These are phyloP conservation scores for Rhinophrynus dorsalis DNA, from an alignment of 2,797 vertebrate species.

Conservation along the genomic window DNA sequence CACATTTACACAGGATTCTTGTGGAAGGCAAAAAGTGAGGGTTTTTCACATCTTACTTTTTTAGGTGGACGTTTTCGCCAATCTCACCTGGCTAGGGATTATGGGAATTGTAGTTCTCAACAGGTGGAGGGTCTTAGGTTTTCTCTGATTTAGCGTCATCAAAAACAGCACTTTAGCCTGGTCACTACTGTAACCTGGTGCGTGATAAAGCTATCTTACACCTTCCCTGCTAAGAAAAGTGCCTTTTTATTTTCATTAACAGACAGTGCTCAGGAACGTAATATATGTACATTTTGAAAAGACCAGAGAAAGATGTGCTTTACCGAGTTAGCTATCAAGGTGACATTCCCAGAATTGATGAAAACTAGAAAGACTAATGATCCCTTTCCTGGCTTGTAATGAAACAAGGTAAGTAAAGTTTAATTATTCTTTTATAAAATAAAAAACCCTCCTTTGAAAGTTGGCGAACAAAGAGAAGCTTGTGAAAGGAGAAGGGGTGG, in stretches of 20 bases:
- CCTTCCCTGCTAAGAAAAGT: too few relatives aligned
- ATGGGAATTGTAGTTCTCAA: too few relatives aligned
- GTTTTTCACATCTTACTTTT: too few relatives aligned
- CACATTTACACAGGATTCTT: too few relatives aligned
- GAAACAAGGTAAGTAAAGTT: neutral
- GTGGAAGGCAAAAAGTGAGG: too few relatives aligned
- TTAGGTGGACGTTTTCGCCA: too few relatives aligned
- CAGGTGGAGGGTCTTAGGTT: too few relatives aligned
- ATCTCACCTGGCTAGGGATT: too few relatives aligned
- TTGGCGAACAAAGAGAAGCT: slow-evolving; percentile 5
- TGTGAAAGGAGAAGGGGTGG: neutral
- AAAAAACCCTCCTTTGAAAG: neutral
- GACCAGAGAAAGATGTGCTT: slow-evolving; percentile 13
- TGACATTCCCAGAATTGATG: slow-evolving; percentile 43
- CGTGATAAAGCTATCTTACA: too few relatives aligned
- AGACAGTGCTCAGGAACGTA: neutral
- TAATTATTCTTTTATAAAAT: slow-evolving; percentile 19
- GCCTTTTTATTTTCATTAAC: neutral
- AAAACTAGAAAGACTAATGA: slow-evolving; percentile 36
- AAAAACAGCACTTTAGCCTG: too few relatives aligned
- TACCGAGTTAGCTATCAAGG: slow-evolving; percentile 32
- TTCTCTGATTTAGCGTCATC: too few relatives aligned
- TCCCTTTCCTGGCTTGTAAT: slow-evolving; percentile 20
- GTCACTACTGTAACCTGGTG: too few relatives aligned
- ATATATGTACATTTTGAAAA: slow-evolving; percentile 40